Evolutionary conservation across 2,888 invertebrate genomes (phyloP).

Genomic region (Melanophora roralis): DNA sequence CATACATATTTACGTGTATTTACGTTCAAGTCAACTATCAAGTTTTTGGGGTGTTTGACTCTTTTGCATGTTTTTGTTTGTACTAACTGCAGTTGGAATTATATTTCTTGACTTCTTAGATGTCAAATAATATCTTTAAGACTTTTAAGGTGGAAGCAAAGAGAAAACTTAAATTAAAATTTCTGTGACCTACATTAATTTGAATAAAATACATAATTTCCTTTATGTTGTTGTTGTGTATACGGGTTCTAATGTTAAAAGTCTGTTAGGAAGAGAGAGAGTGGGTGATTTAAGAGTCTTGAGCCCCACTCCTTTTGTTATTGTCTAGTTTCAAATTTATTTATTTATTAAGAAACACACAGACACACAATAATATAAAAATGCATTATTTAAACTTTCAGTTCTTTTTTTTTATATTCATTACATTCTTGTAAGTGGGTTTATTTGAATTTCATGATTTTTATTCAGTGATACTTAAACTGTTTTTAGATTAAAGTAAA

Average conservation of each 20-base stretch:
- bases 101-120: neutral
- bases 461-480: constrained; percentile 38
- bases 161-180: constrained; percentile 40
- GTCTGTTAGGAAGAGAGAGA: constrained; percentile 34
- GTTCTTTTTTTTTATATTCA: constrained; percentile 6
- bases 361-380: no score
- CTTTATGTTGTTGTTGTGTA: constrained; percentile 10
- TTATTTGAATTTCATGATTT: constrained; percentile 16
- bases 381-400: constrained; percentile 4
- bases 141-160: constrained; percentile 38
- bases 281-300: constrained; percentile 58
- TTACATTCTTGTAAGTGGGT: constrained; percentile 48
- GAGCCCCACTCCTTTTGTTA: constrained; percentile 41
- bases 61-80: constrained; percentile 11
- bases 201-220: constrained; percentile 53
- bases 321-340: constrained; percentile 7
- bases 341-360: neutral
- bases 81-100: neutral
- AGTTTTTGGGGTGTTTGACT: constrained; percentile 30
- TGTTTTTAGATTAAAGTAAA: neutral
- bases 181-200: constrained; percentile 58
- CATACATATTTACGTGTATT: no score
- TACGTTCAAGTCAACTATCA: constrained; percentile 12
- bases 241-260: constrained; percentile 14
- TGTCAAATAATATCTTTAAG: constrained; percentile 42